These are phyloP conservation scores for Nephrotoma flavescens DNA, from an alignment of 2,888 invertebrate species.

Conservation along the genomic window DNA sequence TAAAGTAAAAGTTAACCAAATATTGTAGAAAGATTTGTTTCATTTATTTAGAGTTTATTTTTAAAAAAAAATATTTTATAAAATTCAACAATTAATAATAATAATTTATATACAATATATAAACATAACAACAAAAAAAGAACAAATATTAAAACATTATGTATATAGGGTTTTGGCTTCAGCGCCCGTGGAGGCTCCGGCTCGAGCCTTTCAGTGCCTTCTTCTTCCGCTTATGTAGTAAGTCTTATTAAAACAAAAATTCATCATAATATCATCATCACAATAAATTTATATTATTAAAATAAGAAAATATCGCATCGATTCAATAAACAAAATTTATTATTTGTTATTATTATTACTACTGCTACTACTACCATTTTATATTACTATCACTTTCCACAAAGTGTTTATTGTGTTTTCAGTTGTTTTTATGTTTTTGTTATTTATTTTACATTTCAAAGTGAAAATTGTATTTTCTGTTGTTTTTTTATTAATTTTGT, in stretches of 20 bases:
- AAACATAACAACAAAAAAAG: conserved; percentile 11
- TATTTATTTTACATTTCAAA: background rate
- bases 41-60: conserved; percentile 6
- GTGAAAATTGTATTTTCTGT: background rate
- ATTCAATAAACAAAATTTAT: background rate
- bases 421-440: background rate
- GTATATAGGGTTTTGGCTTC: conserved; percentile 43
- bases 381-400: background rate
- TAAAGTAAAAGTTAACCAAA: background rate
- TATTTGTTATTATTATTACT: background rate
- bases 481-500: background rate
- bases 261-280: background rate
- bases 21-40: background rate
- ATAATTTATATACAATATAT: no score
- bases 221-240: conserved; percentile 53
- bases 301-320: background rate
- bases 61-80: background rate
- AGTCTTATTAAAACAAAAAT: conserved; percentile 32
- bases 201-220: conserved; percentile 73
- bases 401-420: background rate
- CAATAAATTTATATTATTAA: background rate
- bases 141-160: conserved; percentile 10
- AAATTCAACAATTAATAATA: background rate
- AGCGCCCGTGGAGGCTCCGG: conserved; percentile 55
- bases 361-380: background rate